Evolutionary conservation across 2,888 invertebrate species (phyloP).

Genomic region (Hirtodrosophila alboralis): DNA sequence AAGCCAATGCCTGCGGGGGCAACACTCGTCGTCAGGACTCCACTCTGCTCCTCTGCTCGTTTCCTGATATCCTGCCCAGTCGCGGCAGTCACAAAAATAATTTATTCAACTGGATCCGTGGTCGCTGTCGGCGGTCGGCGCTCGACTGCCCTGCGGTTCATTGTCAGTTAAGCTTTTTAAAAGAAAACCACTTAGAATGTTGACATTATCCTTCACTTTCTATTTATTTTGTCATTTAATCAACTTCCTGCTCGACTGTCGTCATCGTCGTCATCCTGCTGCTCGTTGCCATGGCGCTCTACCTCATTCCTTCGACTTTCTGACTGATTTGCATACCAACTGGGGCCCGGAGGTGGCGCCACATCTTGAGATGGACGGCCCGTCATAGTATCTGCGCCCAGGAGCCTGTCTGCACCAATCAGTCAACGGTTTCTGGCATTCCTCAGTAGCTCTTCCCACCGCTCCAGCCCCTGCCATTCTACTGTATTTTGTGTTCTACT

Average conservation of each 20-base stretch:
- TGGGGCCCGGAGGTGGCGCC: slow-evolving; percentile 27
- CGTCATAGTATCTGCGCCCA: slow-evolving; percentile 54
- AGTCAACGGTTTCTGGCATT: slow-evolving; percentile 48
- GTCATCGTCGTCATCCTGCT: slow-evolving; percentile 21
- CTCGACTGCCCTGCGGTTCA: slow-evolving; percentile 76
- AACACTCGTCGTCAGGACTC: slow-evolving; percentile 27
- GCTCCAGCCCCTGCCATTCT: background rate
- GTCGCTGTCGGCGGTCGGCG: slow-evolving; percentile 48
- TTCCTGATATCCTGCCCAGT: slow-evolving; percentile 2
- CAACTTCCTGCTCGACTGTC: slow-evolving; percentile 71
- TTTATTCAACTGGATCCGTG: slow-evolving; percentile 76
- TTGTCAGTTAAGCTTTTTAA: slow-evolving; percentile 78
- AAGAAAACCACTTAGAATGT: slow-evolving; percentile 81
- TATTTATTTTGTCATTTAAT: slow-evolving; percentile 82
- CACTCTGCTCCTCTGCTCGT: background rate
- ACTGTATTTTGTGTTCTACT: background rate
- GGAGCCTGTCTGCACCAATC: slow-evolving; percentile 67
- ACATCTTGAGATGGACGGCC: slow-evolving; percentile 68
- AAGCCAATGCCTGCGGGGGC: slow-evolving; percentile 10
- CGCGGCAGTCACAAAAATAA: slow-evolving; percentile 67
- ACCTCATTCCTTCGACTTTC: slow-evolving; percentile 22
- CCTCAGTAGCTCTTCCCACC: slow-evolving; percentile 5
- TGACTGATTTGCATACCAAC: slow-evolving; percentile 75
- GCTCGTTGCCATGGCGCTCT: slow-evolving; percentile 34
- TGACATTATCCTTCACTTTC: slow-evolving; percentile 79